Percentiles rank a stretch among this genome's conserved stretches.
Conservation (phyloP, 37 sponge, comb jelly and placozoan genomes). For the Geodia barretti region DNA sequence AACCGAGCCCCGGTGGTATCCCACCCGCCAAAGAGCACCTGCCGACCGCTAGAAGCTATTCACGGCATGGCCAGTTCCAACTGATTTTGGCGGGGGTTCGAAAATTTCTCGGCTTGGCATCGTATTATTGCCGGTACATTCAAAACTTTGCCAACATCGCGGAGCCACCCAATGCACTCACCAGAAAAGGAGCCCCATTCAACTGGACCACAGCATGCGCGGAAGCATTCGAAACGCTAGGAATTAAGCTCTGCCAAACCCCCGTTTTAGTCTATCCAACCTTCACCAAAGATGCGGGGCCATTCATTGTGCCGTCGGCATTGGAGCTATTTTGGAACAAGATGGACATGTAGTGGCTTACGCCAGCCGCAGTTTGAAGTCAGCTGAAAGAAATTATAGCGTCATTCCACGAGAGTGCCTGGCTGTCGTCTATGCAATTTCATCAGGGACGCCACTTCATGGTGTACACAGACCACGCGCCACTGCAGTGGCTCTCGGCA, state of each 20-base stretch:
- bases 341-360: constrained; percentile 56
- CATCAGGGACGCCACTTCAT: constrained; percentile 46
- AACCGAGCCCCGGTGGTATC: too few relatives aligned
- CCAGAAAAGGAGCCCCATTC: constrained; percentile 39
- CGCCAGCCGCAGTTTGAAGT: constrained; percentile 37
- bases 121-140: constrained; percentile 60
- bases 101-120: constrained; percentile 53
- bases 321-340: constrained; percentile 65
- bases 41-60: too few relatives aligned
- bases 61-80: constrained; percentile 57
- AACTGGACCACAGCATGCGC: constrained; percentile 15
- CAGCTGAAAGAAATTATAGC: constrained; percentile 59
- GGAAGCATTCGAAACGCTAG: constrained; percentile 41
- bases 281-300: constrained; percentile 24
- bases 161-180: constrained; percentile 44
- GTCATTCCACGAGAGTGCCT: constrained; percentile 45
- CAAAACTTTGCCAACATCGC: constrained; percentile 56
- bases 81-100: constrained; percentile 8
- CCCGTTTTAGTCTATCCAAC: constrained; percentile 54
- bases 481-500: constrained; percentile 56
- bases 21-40: too few relatives aligned
- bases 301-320: constrained; percentile 26
- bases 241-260: constrained; percentile 26
- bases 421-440: constrained; percentile 55
- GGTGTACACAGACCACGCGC: constrained; percentile 55